phyloP scores from a whole-genome alignment of 2,113 vertebrate species.

The Pagrus major region DNA sequence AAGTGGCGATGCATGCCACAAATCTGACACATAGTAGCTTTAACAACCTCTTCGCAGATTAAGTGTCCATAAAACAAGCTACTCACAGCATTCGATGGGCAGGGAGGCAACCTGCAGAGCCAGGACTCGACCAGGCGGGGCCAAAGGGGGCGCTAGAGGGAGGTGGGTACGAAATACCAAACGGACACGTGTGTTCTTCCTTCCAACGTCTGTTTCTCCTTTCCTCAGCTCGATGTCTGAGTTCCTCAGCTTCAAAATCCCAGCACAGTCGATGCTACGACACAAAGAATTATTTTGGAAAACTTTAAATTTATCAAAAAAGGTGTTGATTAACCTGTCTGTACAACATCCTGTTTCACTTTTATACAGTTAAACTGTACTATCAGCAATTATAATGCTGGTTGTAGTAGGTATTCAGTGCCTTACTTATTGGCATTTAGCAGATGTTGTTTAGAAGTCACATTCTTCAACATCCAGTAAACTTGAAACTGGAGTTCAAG shows the following conservation, averaged over 20 bases:
- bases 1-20: neutral
- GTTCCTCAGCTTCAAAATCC: conserved; percentile 94
- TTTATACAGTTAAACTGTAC: neutral
- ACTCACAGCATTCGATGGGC: conserved; percentile 96
- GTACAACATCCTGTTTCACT: neutral
- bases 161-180: conserved; percentile 92
- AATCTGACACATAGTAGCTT: neutral
- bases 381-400: no score
- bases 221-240: conserved; percentile 95
- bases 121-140: conserved; percentile 85
- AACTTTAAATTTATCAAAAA: neutral
- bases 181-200: conserved; percentile 93
- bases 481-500: neutral
- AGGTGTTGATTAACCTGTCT: neutral
- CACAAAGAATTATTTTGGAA: neutral
- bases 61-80: neutral
- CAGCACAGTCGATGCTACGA: conserved; percentile 92
- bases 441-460: neutral
- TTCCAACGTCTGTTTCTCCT: conserved; percentile 93
- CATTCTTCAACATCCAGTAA: neutral
- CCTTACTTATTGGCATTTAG: neutral
- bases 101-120: conserved; percentile 91
- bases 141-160: conserved; percentile 82
- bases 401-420: neutral
- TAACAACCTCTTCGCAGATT: neutral